Conservation (phyloP, 2,888 invertebrate species). For the Callimorpha dominula region DNA sequence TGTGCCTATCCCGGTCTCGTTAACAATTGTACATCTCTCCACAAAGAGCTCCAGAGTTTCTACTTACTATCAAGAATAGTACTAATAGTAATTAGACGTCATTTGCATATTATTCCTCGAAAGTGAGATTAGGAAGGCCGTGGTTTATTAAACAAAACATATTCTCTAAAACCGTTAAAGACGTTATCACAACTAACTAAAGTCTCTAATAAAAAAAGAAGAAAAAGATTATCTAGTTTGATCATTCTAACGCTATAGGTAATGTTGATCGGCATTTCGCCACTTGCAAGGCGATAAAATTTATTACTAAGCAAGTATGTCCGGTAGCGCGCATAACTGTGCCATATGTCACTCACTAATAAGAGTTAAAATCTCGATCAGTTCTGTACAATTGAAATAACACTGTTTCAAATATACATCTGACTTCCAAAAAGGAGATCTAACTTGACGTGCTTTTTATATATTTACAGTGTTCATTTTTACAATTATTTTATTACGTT, state of each 20-base stretch:
- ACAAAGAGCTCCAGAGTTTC: background rate
- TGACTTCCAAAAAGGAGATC: background rate
- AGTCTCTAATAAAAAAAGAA: background rate
- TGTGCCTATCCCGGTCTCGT: background rate
- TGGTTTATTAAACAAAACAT: background rate
- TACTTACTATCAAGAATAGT: background rate
- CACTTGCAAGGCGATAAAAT: slow-evolving; percentile 33
- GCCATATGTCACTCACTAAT: slow-evolving; percentile 42
- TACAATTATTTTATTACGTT: too few species aligned
- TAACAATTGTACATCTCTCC: background rate
- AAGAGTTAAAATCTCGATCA: slow-evolving; percentile 33
- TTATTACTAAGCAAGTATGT: slow-evolving; percentile 41
- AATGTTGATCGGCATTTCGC: slow-evolving; percentile 1
- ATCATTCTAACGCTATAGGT: background rate
- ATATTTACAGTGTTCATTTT: background rate
- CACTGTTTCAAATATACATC: slow-evolving; percentile 27
- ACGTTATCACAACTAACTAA: background rate
- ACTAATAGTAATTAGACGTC: background rate
- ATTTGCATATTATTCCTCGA: background rate
- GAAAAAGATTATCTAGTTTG: background rate
- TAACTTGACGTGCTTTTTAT: background rate
- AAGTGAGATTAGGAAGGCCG: background rate
- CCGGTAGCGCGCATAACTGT: slow-evolving; percentile 43
- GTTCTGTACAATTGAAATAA: slow-evolving; percentile 37
- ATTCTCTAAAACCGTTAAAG: background rate